Evolutionary conservation across 2,113 vertebrate genomes (phyloP), one percentile per base, ranked within the genome.

Genomic region (Menura novaehollandiae): DNA sequence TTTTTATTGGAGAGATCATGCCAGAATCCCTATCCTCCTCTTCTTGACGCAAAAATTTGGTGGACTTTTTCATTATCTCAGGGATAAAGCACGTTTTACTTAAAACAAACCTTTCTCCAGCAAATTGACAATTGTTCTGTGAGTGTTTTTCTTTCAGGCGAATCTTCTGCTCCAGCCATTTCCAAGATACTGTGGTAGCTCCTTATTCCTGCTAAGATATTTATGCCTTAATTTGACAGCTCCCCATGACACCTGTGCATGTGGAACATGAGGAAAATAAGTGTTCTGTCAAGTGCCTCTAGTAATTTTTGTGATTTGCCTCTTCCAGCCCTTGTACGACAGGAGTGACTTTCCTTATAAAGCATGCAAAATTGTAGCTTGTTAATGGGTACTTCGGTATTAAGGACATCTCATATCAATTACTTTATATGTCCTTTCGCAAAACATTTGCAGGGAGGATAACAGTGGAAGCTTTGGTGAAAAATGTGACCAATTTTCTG

Each of bases 261-360:
- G 86, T 74, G 71, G 68, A 83, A 87, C 91, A 89, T 3, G 58
- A 89, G 63, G 80, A 78, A 89, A 96, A 94, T 77, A 69, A 80
- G 82, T 91, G 78, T 92, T 85, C 85, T 93, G 88, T 95, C 93
- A 85, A 83, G 55, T 44, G 52, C 83, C 83, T 92, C 74, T 19
- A 20, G 88, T 92, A 52, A 88, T 93, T 94, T 90, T 74, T 88
- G 81, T 94, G 77, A 60, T 91, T 95, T 89, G 51, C 78, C 73
- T 93, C 71, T 71, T 87, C 14, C 32, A 49, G 74, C 41, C 83
- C 80, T 64, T 82, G 26, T 66, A 35, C 41, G 55, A 72, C 64
- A 35, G 68, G 23, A 68, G 85, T 37, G 7, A 33, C 69, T 88
- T 89, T 56, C 71, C 92, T 89, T 53, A 27, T 59, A 37, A 58